Evolutionary conservation across 2,888 invertebrate genomes (phyloP), one percentile per base, ranked within the genome.

Genomic region (Cephus rjabovi): DNA sequence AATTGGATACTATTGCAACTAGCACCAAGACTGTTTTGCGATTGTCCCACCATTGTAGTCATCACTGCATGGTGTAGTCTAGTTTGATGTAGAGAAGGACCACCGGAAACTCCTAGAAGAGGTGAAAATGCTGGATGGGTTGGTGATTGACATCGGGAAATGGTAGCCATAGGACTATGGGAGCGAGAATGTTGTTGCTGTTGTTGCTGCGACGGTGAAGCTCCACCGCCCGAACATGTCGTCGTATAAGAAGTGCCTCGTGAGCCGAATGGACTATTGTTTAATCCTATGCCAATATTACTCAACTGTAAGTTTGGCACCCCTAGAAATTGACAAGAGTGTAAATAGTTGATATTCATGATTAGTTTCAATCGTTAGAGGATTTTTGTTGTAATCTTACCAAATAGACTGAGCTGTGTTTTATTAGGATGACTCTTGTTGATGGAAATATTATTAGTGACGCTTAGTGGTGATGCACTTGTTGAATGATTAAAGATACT

Each of bases 91-190:
- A 86, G 76, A 56, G 84, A 84, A 1, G 87, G 84, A 56, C 83
- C 81, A 15, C 83, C 80, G 23, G 89, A 83, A 31, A 83, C 83
- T 30, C 88, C 86, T 31, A 87, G 82, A 30, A 87, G 81, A 3
- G 89, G 88, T 6, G 90, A 89, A 79, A 91, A 89, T 11, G 87
- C 86, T 34, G 90, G 87, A 86, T 89, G 88, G 4, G 90, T 91
- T 1, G 91, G 91, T 15, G 91, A 91, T 77, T 91, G 91, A 80
- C 91, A 90, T 34, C 91, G 93, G 84, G 93, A 93, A 81, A 93
- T 91, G 15, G 93, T 90, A 35, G 93, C 92, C 93, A 93, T 93
- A 23, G 93, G 92, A 86, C 92, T 93, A 75, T 92, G 93, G 3
- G 93, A 92, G 81, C 92, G 91, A 6, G 93, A 93, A 77, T 91